phyloP scores from a whole-genome alignment of 2,888 invertebrate species.

The Cremastinae sp. region DNA sequence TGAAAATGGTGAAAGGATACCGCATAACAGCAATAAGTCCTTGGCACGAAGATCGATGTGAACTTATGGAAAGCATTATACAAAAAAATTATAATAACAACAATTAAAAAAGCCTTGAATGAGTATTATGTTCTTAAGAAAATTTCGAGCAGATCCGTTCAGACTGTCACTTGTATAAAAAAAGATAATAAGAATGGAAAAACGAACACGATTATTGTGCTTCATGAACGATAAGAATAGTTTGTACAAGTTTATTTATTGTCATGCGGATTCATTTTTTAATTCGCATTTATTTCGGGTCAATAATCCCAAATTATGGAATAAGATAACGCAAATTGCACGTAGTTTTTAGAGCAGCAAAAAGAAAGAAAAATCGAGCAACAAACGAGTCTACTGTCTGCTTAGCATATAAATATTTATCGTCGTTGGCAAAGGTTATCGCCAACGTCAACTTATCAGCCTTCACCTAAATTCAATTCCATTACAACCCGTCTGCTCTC shows the following conservation, averaged over 20 bases:
- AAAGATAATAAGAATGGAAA: too few species aligned
- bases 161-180: neutral
- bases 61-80: slow-evolving; percentile 16
- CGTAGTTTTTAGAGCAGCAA: neutral
- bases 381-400: slow-evolving; percentile 5
- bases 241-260: too few species aligned
- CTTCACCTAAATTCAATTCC: slow-evolving; percentile 65
- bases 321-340: too few species aligned
- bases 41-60: slow-evolving; percentile 39
- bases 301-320: too few species aligned
- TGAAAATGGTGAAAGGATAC: slow-evolving; percentile 44
- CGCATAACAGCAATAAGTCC: slow-evolving; percentile 43
- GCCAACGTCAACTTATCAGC: slow-evolving; percentile 61
- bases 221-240: too few species aligned
- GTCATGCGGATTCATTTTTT: too few species aligned
- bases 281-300: too few species aligned
- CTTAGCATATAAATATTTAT: slow-evolving; percentile 43
- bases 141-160: neutral
- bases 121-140: neutral
- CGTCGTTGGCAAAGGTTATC: slow-evolving; percentile 67
- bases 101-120: neutral
- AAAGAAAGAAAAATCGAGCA: neutral
- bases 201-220: too few species aligned
- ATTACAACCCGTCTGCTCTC: slow-evolving; percentile 28
- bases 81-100: slow-evolving; percentile 11